phyloP scores from a whole-genome alignment of 1,140 invertebrate genomes.

The Contarinia nasturtii region DNA sequence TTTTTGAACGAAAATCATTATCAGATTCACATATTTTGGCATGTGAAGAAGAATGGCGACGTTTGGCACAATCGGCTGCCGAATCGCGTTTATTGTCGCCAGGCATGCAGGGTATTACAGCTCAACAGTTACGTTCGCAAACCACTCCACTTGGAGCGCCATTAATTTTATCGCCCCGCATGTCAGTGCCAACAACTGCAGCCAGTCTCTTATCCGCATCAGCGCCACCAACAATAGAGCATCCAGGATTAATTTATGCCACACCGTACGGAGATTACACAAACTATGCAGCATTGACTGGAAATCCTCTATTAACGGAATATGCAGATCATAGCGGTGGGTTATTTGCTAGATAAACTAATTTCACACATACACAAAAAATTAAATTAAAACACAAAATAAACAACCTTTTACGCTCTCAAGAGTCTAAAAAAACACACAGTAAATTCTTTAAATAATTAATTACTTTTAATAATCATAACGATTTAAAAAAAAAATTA shows the following conservation, averaged over 20 bases:
- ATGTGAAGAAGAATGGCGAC: constrained; percentile 57
- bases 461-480: neutral
- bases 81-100: constrained; percentile 55
- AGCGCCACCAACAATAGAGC: constrained; percentile 45
- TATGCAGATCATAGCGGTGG: constrained; percentile 88
- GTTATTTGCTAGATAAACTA: constrained; percentile 62
- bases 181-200: constrained; percentile 60
- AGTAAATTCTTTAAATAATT: constrained; percentile 1
- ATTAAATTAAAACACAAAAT: too few relatives aligned
- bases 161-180: constrained; percentile 68
- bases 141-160: constrained; percentile 59
- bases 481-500: constrained; percentile 3
- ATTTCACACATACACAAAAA: neutral
- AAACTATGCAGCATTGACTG: constrained; percentile 70
- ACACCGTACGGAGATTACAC: constrained; percentile 67
- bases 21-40: constrained; percentile 26
- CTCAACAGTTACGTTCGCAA: constrained; percentile 40
- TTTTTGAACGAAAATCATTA: too few relatives aligned
- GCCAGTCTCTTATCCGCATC: constrained; percentile 51
- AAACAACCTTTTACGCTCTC: constrained; percentile 20
- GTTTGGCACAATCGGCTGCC: constrained; percentile 46
- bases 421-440: constrained; percentile 6
- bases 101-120: constrained; percentile 33
- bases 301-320: constrained; percentile 60
- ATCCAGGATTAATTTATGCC: constrained; percentile 49